A percentile compares a stretch with the other conserved stretches of the same genome.
Evolutionary conservation across 2,888 invertebrate species (phyloP).

Genomic region (Hirtodrosophila trivittata): DNA sequence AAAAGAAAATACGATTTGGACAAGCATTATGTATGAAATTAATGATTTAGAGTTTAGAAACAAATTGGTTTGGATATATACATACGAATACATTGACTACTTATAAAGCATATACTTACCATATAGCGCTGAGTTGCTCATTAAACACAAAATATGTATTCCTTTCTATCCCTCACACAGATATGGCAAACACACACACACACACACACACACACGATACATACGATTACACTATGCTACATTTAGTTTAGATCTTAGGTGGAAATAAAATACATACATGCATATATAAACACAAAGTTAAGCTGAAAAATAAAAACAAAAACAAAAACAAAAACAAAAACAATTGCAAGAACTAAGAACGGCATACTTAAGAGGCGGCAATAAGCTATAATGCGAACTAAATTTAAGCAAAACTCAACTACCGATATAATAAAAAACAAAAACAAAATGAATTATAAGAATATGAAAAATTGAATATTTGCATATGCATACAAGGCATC

Average conservation of each 20-base stretch:
- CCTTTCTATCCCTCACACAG: slow-evolving; percentile 57
- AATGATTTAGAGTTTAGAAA: slow-evolving; percentile 65
- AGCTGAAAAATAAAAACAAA: slow-evolving; percentile 40
- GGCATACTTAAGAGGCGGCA: slow-evolving; percentile 75
- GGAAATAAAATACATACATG: slow-evolving; percentile 54
- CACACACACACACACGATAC: slow-evolving; percentile 35
- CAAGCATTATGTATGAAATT: slow-evolving; percentile 59
- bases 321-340: no score
- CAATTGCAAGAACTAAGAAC: slow-evolving; percentile 59
- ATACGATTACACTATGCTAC: slow-evolving; percentile 54
- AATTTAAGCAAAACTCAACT: slow-evolving; percentile 59
- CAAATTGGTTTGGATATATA: slow-evolving; percentile 66
- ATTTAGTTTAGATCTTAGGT: slow-evolving; percentile 76
- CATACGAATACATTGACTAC: slow-evolving; percentile 44
- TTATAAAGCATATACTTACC: slow-evolving; percentile 54
- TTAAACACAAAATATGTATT: slow-evolving; percentile 52
- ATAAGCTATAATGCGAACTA: slow-evolving; percentile 62
- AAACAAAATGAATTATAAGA: slow-evolving; percentile 8
- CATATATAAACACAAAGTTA: slow-evolving; percentile 60
- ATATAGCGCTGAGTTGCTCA: slow-evolving; percentile 72
- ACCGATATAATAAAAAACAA: slow-evolving; percentile 40
- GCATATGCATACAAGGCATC: slow-evolving; percentile 36
- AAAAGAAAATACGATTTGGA: slow-evolving; percentile 47
- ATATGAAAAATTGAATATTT: slow-evolving; percentile 36
- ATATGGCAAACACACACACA: slow-evolving; percentile 29